Base-by-base conservation (phyloP, 2,113 vertebrate species). In the Camelus dromedarius region DNA sequence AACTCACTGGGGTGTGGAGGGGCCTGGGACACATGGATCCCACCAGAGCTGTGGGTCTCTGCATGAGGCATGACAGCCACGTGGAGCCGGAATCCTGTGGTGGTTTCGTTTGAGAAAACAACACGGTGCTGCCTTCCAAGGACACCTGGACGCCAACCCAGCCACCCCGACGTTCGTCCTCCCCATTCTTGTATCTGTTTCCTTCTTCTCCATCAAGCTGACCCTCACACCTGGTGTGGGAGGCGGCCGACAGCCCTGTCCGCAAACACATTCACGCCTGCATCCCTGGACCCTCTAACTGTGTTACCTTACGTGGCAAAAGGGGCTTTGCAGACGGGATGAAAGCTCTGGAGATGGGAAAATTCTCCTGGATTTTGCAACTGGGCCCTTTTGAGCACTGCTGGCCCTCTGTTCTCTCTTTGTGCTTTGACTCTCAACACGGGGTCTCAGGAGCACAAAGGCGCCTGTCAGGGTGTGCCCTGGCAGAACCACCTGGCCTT, bases 1-100 rank as follows among this genome's bases (percentile, higher is more conserved):
- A 19, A 35, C 20, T 5, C 58, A 22, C 0, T 1, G 3, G 50
- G 50, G n/a, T 6, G 6, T 11, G 32, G 20, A 8, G 50, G 30
- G 18, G 18, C 10, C 15, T 30, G 18, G 50, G 50, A 35, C 19
- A 35, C 0, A 30, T 18, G 30, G 11, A 13, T 18, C 19, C 76
- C 76, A n/a, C 6, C 1, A 19, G 50, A 54, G 19, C 50, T 8
- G 50, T 52, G 20, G 75, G 18, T 16, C 24, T 30, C 3, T 4
- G 2, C 75, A 11, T 2, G 28, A 30, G 50, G 32, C 32, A 22
- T 6, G 32, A 69, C 35, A n/a, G 18, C 18, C n/a, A 69, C 8
- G 0, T 35, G n/a, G 8, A 20, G n/a, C 66, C 19, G n/a, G n/a
- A 69, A 69, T 35, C 66, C 18, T 16, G 10, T 20, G n/a, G 35